A percentile compares a stretch with the other conserved stretches of the same genome.
phyloP scores from a whole-genome alignment of 2,113 vertebrate species.

The Onychostoma macrolepis region DNA sequence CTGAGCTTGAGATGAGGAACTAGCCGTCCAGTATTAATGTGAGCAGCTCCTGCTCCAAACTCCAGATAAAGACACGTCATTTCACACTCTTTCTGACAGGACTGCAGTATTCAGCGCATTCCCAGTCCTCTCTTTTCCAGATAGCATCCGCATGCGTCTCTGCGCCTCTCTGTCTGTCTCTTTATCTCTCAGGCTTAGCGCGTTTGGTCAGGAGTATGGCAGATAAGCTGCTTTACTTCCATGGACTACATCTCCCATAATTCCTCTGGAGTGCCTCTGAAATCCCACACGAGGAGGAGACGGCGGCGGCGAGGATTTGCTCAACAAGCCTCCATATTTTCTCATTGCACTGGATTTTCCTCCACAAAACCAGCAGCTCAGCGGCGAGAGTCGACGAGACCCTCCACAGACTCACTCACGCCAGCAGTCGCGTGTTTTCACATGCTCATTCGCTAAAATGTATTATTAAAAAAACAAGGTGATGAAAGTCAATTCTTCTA shows the following conservation, averaged over 20 bases:
- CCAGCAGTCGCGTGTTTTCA: background rate
- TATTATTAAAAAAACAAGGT: background rate
- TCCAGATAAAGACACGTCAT: background rate
- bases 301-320: constrained; percentile 2
- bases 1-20: background rate
- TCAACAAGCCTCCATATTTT: constrained; percentile 4
- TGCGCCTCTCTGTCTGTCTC: background rate
- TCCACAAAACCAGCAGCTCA: background rate
- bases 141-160: background rate
- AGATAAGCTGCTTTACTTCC: constrained; percentile 24
- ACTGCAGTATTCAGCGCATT: background rate
- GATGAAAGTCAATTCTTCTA: background rate
- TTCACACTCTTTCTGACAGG: background rate
- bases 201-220: background rate
- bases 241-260: constrained; percentile 42
- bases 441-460: background rate
- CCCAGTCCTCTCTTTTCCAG: background rate
- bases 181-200: background rate
- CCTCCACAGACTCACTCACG: background rate
- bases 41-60: background rate
- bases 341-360: background rate
- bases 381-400: background rate
- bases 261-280: constrained; percentile 30
- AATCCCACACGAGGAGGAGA: background rate
- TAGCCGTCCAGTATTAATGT: background rate